Percentiles rank a stretch among this genome's conserved stretches.
These are phyloP conservation scores for Elegia similella DNA, from an alignment of 2,888 invertebrate genomes.

Conservation along the genomic window DNA sequence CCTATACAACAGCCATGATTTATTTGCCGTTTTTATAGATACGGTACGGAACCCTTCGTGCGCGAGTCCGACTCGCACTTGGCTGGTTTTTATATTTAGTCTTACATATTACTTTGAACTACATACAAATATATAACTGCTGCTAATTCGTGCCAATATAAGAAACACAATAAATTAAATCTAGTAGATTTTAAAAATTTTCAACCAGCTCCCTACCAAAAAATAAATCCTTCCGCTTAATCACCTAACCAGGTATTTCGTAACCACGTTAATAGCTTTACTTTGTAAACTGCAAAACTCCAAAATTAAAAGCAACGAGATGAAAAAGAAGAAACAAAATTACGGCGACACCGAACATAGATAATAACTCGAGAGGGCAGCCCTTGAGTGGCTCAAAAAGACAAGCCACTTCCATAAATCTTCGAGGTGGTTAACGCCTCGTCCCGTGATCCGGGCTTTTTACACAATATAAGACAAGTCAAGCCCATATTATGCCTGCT, in stretches of 20 bases:
- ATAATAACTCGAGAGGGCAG: constrained; percentile 57
- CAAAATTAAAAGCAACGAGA: constrained; percentile 49
- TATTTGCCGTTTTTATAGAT: too few species aligned
- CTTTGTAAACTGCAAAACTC: constrained; percentile 31
- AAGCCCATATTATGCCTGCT: too few species aligned
- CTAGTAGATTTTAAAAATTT: not conserved
- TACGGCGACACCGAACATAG: constrained; percentile 53
- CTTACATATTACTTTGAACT: too few species aligned
- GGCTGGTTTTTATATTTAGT: too few species aligned
- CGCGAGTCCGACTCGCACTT: too few species aligned
- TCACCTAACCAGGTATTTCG: not conserved
- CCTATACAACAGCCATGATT: too few species aligned
- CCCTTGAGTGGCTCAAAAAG: constrained; percentile 58
- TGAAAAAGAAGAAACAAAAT: constrained; percentile 53
- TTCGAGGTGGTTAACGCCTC: constrained; percentile 66
- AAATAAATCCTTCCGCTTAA: not conserved
- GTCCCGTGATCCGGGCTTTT: constrained; percentile 47
- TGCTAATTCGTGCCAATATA: too few species aligned
- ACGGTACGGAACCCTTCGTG: too few species aligned
- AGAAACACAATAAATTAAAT: too few species aligned
- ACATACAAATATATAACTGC: too few species aligned
- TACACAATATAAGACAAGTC: not conserved
- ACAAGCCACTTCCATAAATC: constrained; percentile 70
- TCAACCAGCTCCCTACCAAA: not conserved
- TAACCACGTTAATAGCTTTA: constrained; percentile 10